Evolutionary conservation across 2,888 invertebrate genomes (phyloP).

Genomic region (Diachrysia chrysitis): DNA sequence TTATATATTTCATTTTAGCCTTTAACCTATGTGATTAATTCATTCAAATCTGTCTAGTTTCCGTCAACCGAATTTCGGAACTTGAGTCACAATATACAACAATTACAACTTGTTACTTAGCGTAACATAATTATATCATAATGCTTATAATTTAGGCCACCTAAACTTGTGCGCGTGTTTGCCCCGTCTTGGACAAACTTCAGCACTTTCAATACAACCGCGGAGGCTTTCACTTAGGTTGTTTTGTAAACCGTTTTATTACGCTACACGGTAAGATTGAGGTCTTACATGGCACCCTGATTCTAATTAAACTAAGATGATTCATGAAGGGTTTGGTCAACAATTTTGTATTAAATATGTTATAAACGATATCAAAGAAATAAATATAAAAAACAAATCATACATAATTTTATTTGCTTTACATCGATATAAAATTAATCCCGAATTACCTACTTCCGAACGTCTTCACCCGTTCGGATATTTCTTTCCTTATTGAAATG

Average conservation of each 20-base stretch:
- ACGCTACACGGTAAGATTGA: constrained; percentile 50
- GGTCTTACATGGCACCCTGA: constrained; percentile 28
- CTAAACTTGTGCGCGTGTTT: constrained; percentile 67
- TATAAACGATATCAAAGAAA: constrained; percentile 8
- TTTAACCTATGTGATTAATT: too few species aligned
- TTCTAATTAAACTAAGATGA: constrained; percentile 37
- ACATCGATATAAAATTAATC: too few species aligned
- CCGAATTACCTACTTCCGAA: too few species aligned
- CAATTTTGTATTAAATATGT: background rate
- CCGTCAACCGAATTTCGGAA: background rate
- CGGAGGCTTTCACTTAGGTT: constrained; percentile 68
- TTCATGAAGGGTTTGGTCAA: constrained; percentile 29
- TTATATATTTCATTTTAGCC: too few species aligned
- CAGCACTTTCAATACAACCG: constrained; percentile 63
- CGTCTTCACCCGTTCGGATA: too few species aligned
- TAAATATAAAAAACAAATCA: background rate
- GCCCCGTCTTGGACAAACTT: constrained; percentile 66
- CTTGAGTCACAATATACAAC: constrained; percentile 9
- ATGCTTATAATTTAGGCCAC: constrained; percentile 56
- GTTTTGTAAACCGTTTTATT: constrained; percentile 68
- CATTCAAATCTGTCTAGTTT: too few species aligned
- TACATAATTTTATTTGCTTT: too few species aligned
- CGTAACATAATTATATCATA: too few species aligned
- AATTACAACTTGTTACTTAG: constrained; percentile 29
- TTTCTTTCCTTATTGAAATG: too few species aligned